phyloP scores from a whole-genome alignment of 2,113 vertebrate species.

The Embiotoca jacksoni region DNA sequence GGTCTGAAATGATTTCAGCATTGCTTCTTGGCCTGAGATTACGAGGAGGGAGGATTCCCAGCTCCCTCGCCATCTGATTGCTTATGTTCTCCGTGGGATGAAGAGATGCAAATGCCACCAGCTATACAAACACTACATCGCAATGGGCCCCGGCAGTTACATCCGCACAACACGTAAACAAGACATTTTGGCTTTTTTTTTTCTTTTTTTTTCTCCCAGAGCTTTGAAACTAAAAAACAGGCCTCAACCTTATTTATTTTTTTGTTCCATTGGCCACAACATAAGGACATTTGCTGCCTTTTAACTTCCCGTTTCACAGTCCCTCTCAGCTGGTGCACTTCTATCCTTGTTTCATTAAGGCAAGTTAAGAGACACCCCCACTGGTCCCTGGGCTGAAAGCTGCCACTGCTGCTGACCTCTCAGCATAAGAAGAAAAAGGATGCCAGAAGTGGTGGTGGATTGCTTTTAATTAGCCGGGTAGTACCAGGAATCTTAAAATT shows the following conservation, averaged over 20 bases:
- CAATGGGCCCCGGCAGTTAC: conserved; percentile 14
- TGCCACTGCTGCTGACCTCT: conserved; percentile 59
- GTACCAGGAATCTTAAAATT: conserved; percentile 7
- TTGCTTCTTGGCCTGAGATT: conserved; percentile 64
- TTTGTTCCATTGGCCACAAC: not conserved
- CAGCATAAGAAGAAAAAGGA: conserved; percentile 13
- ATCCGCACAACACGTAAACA: not conserved
- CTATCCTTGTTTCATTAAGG: conserved; percentile 66
- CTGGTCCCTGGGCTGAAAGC: conserved; percentile 44
- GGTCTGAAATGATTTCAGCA: conserved; percentile 65
- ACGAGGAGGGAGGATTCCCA: conserved; percentile 48
- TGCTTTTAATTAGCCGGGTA: conserved; percentile 61
- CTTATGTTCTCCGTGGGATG: conserved; percentile 45
- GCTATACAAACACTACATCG: conserved; percentile 23
- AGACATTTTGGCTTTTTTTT: not conserved
- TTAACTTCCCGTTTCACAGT: conserved; percentile 11
- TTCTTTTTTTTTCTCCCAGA: not conserved
- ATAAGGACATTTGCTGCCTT: not conserved
- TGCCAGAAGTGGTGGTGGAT: conserved; percentile 16
- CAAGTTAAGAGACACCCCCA: conserved; percentile 53
- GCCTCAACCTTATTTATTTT: not conserved
- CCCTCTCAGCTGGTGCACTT: conserved; percentile 23
- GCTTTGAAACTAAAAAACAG: not conserved
- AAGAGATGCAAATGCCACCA: conserved; percentile 41
- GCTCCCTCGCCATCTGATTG: conserved; percentile 69